Evolutionary conservation across 2,113 vertebrate genomes (phyloP).

Genomic region (Oryzias melastigma): DNA sequence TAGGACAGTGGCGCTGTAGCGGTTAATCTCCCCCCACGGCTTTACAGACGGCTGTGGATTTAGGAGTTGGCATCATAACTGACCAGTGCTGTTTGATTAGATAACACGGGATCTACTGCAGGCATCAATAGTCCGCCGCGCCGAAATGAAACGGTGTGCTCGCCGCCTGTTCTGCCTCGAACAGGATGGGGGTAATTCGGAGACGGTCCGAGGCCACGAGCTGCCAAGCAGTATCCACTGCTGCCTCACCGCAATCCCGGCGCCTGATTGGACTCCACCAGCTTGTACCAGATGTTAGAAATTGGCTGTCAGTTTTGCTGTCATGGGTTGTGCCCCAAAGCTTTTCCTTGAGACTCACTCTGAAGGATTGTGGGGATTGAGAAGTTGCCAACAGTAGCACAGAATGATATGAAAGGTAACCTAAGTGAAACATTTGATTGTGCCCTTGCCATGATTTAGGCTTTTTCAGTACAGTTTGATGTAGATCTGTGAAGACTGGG

Average conservation of each 20-base stretch:
- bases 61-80: slow-evolving; percentile 76
- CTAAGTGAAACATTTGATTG: slow-evolving; percentile 6
- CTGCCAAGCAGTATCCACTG: slow-evolving; percentile 69
- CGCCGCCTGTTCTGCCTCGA: slow-evolving; percentile 62
- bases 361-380: slow-evolving; percentile 53
- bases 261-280: slow-evolving; percentile 58
- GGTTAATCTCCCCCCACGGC: slow-evolving; percentile 76
- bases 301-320: slow-evolving; percentile 66
- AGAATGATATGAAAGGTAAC: slow-evolving; percentile 18
- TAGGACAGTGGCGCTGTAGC: slow-evolving; percentile 71
- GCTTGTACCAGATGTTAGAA: slow-evolving; percentile 78
- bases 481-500: slow-evolving; percentile 28
- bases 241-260: slow-evolving; percentile 49
- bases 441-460: slow-evolving; percentile 24
- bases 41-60: slow-evolving; percentile 75
- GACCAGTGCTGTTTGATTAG: slow-evolving; percentile 80
- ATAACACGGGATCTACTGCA: slow-evolving; percentile 75
- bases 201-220: slow-evolving; percentile 60
- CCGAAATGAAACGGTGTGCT: slow-evolving; percentile 74
- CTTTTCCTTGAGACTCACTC: slow-evolving; percentile 63
- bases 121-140: slow-evolving; percentile 69
- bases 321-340: slow-evolving; percentile 50
- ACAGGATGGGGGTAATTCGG: slow-evolving; percentile 66
- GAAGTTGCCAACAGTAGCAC: slow-evolving; percentile 47
- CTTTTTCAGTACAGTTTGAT: slow-evolving; percentile 6